Conservation (phyloP, 2,113 vertebrate species). For the Canis aureus region DNA sequence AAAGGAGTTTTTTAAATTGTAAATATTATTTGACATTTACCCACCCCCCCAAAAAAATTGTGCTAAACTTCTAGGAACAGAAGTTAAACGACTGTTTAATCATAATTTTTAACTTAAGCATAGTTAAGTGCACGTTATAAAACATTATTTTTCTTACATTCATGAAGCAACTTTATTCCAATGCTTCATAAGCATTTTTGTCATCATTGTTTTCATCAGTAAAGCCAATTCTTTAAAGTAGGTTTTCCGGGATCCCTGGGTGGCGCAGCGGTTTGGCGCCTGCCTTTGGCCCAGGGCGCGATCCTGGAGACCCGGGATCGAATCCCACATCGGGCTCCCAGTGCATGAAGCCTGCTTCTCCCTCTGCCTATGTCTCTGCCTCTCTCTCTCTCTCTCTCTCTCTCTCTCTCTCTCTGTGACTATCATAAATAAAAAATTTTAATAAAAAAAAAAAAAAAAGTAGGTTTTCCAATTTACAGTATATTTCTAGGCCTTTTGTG, state of each 20-base stretch:
- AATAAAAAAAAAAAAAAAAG: too few species aligned
- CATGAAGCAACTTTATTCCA: neutral
- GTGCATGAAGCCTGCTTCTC: too few species aligned
- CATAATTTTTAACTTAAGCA: neutral
- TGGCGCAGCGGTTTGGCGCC: too few species aligned
- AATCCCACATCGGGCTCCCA: too few species aligned
- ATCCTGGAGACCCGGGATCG: too few species aligned
- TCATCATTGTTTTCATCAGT: neutral
- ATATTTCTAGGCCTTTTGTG: neutral
- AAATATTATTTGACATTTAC: neutral
- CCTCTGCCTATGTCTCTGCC: too few species aligned
- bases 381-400: too few species aligned
- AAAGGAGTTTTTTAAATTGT: neutral
- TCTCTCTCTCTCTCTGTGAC: too few species aligned
- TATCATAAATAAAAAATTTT: too few species aligned
- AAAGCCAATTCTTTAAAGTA: neutral
- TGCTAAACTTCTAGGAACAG: neutral
- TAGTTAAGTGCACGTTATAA: neutral
- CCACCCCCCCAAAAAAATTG: neutral
- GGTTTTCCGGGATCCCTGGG: too few species aligned
- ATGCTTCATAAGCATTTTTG: neutral
- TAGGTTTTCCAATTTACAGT: slow-evolving; percentile 3
- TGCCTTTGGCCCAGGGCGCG: too few species aligned
- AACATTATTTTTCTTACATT: neutral
- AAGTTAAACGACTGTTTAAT: slow-evolving; percentile 22